Evolutionary conservation across 2,113 vertebrate genomes (phyloP).

Genomic region (Pipa parva): DNA sequence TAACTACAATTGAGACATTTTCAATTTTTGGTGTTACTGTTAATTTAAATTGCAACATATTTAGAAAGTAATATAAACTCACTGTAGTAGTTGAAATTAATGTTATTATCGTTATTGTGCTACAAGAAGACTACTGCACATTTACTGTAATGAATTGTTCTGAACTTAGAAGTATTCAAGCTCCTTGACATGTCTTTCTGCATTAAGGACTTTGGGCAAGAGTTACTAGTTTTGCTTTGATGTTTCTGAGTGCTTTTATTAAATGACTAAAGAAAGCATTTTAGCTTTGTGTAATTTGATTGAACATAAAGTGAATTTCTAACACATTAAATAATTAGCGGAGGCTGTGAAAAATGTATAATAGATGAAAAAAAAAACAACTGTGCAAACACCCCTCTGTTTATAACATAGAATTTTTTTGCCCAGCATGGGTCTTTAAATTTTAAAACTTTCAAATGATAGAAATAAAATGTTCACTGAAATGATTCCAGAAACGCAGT

Average conservation of each 20-base stretch:
- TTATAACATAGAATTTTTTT: too few relatives aligned
- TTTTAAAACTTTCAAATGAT: too few relatives aligned
- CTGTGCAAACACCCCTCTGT: too few relatives aligned
- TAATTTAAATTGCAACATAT: conserved; percentile 71
- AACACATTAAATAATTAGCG: too few relatives aligned
- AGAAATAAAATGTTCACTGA: too few relatives aligned
- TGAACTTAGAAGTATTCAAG: conserved; percentile 61
- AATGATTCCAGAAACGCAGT: too few relatives aligned
- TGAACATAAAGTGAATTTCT: too few relatives aligned
- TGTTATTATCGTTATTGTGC: conserved; percentile 56
- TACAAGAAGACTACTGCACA: conserved; percentile 62
- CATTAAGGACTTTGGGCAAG: conserved; percentile 50
- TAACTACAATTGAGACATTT: too few relatives aligned
- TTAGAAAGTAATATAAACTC: conserved; percentile 59
- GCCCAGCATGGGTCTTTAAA: too few relatives aligned
- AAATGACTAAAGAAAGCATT: conserved; percentile 32
- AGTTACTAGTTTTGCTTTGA: conserved; percentile 53
- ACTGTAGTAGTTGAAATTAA: conserved; percentile 63
- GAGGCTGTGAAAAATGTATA: too few relatives aligned
- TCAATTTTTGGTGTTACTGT: conserved; percentile 51
- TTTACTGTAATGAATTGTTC: conserved; percentile 66
- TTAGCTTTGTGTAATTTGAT: too few relatives aligned
- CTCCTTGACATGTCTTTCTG: conserved; percentile 51
- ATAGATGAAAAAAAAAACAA: too few relatives aligned
- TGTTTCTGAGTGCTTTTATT: conserved; percentile 52